These are phyloP conservation scores for Altica lythri DNA, from an alignment of 2,888 invertebrate genomes.

Conservation along the genomic window DNA sequence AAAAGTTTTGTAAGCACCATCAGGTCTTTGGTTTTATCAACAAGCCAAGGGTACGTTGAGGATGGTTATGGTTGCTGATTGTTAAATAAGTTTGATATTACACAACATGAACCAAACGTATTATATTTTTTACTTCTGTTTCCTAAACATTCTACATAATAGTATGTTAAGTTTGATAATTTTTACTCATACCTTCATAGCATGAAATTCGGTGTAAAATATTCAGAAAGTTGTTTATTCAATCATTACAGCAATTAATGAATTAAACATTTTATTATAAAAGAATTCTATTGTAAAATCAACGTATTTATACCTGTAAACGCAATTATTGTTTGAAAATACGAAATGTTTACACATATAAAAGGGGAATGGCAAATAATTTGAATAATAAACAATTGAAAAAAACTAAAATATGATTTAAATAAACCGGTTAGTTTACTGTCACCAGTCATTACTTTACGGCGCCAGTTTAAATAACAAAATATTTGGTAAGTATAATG, in stretches of 20 bases:
- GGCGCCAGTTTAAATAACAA: too few relatives aligned
- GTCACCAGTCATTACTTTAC: too few relatives aligned
- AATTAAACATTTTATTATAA: conserved; percentile 1
- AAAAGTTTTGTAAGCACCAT: conserved; percentile 29
- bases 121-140: background rate
- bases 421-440: too few relatives aligned
- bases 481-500: too few relatives aligned
- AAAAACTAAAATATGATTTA: too few relatives aligned
- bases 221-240: conserved; percentile 5
- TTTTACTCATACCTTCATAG: background rate
- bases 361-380: background rate
- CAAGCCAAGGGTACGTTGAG: conserved; percentile 14
- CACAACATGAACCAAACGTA: background rate
- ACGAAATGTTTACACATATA: background rate
- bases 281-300: conserved; percentile 5
- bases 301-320: background rate
- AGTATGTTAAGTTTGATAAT: background rate
- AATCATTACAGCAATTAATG: conserved; percentile 8
- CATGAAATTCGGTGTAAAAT: background rate
- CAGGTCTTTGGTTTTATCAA: conserved; percentile 24
- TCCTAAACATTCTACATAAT: background rate
- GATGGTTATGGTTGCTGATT: conserved; percentile 8
- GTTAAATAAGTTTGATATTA: background rate
- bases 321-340: background rate
- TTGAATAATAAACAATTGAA: too few relatives aligned